Base-by-base conservation (phyloP, 2,888 invertebrate genomes). In the Electrophaes corylata region DNA sequence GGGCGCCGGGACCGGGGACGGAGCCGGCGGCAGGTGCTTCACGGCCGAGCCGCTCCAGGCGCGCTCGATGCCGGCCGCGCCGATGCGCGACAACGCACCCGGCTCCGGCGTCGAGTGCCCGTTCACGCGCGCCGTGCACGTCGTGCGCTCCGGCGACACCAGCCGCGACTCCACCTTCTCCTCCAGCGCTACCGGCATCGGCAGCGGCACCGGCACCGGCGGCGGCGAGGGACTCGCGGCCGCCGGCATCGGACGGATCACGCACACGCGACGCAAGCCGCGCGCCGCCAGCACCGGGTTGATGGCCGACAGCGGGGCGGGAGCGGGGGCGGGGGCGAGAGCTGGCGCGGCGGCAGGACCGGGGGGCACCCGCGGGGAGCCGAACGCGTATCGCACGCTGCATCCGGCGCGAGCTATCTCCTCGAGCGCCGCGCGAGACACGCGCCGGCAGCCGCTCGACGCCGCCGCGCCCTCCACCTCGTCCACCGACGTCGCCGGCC, bases 371-470 rank as follows among this genome's bases (percentile, higher is more conserved):
- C 78, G 76, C 35, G 84, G 83, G 29, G 88, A 10, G 12, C 14
- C 8, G 75, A 95, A 94, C 56, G 92, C 90, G 76, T 93, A 95
- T 60, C 94, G 93, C 70, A 94, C 91, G 14, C 94, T 93, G 53
- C 92, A 92, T n/a, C 95, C 94, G 56, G 94, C 95, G 79, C 93
- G 94, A 29, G 94, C 92, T 72, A 95, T 95, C 70, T 94, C 75
- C 47, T 94, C 94, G 48, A 94, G 82, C 8, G 95, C 94, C n/a
- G 91, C 84, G 70, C 92, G 93, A 6, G 94, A 92, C 71, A 94
- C 92, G 39, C 75, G 80, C 64, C 90, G 92, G 43, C 85, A 66
- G 8, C 75, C 73, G 29, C 56, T 43, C 11, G 75, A 53, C 12
- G 74, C 39, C 53, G 76, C 81, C 23, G 20, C 84, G 3, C 66